Evolutionary conservation across 2,113 vertebrate species (phyloP).

Genomic region (Gnathonemus echidnorhynchus): DNA sequence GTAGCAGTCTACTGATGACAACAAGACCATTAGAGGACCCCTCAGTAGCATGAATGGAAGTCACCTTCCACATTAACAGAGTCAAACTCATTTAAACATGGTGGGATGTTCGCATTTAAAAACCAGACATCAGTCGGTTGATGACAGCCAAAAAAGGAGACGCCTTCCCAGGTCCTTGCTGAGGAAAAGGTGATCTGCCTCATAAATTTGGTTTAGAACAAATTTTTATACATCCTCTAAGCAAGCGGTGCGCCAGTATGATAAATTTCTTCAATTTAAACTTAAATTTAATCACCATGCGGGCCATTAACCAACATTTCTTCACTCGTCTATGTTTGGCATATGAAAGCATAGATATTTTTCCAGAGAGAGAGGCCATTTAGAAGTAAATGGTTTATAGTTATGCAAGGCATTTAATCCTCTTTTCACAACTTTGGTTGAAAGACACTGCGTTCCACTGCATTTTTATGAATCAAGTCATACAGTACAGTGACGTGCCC

Average conservation of each 20-base stretch:
- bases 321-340: not conserved
- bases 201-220: not conserved
- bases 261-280: not conserved
- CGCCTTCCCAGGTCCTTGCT: not conserved
- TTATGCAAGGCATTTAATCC: not conserved
- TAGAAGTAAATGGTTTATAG: constrained; percentile 4
- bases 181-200: not conserved
- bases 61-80: not conserved
- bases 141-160: not conserved
- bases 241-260: not conserved
- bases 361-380: not conserved
- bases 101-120: not conserved
- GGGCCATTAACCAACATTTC: not conserved
- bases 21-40: not conserved
- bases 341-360: not conserved
- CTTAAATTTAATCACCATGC: not conserved
- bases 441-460: not conserved
- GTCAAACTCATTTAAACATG: not conserved
- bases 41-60: not conserved
- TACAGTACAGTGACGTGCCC: not conserved
- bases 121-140: not conserved
- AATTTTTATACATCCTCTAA: not conserved
- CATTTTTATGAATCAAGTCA: constrained; percentile 22
- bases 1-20: not conserved
- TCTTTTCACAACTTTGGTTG: not conserved